phyloP scores from a whole-genome alignment of 2,113 vertebrate species.

The Cololabis saira region DNA sequence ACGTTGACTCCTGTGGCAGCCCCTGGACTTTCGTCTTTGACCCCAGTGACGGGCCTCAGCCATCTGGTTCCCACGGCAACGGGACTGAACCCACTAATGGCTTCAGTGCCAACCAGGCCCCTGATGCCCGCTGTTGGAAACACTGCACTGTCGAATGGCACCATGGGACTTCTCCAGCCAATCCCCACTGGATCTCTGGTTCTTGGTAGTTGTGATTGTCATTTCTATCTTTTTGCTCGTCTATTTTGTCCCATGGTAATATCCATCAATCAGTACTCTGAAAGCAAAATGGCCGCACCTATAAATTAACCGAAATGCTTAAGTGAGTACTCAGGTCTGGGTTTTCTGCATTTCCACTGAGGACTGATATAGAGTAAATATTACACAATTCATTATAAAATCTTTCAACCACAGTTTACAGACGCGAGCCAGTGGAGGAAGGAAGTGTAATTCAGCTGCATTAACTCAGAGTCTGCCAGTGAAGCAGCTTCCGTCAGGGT shows the following conservation, averaged over 20 bases:
- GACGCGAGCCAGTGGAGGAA: no score
- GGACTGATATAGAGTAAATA: not conserved
- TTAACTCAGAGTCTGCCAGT: no score
- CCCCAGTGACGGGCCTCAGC: slow-evolving; percentile 63
- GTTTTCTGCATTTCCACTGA: not conserved
- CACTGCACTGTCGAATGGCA: slow-evolving; percentile 88
- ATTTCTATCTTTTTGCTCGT: not conserved
- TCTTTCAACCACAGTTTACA: no score
- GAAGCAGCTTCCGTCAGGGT: no score
- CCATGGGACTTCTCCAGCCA: slow-evolving; percentile 86
- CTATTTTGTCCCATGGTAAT: not conserved
- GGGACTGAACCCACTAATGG: slow-evolving; percentile 58
- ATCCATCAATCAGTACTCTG: not conserved
- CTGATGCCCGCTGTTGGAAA: slow-evolving; percentile 87
- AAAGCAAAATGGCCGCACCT: not conserved
- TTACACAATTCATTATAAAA: not conserved
- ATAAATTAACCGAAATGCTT: not conserved
- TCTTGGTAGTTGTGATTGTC: slow-evolving; percentile 32
- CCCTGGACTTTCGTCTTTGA: slow-evolving; percentile 79
- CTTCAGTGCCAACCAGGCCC: slow-evolving; percentile 66
- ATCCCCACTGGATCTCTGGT: slow-evolving; percentile 74
- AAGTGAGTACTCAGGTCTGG: not conserved
- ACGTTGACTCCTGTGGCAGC: slow-evolving; percentile 76
- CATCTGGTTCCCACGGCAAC: slow-evolving; percentile 73
- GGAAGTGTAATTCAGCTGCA: no score